These are phyloP conservation scores for Plectropomus leopardus DNA, from an alignment of 2,113 vertebrate species.

Conservation along the genomic window DNA sequence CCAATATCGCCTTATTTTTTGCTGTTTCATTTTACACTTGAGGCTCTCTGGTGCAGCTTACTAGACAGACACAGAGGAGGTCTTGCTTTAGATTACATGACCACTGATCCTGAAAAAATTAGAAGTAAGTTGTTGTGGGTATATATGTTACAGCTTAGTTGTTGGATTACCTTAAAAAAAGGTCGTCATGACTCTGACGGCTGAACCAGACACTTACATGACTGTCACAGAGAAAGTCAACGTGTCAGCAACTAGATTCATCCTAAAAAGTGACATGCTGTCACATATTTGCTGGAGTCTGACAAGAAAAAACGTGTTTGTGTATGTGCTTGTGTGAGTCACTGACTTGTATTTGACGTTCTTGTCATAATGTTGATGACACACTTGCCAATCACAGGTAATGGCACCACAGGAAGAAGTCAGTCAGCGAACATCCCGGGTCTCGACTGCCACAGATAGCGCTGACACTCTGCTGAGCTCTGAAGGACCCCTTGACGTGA, in stretches of 20 bases:
- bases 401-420: constrained; percentile 24
- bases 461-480: constrained; percentile 21
- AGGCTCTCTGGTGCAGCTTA: not conserved
- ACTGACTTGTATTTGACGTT: constrained; percentile 5
- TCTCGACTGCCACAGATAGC: constrained; percentile 12
- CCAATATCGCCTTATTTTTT: not conserved
- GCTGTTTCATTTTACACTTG: not conserved
- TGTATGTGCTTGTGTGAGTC: not conserved
- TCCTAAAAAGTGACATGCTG: constrained; percentile 10
- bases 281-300: not conserved
- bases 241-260: constrained; percentile 4
- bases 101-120: not conserved
- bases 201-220: not conserved
- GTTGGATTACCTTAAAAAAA: not conserved
- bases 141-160: not conserved
- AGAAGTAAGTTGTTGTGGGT: no score
- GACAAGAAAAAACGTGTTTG: not conserved
- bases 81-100: not conserved
- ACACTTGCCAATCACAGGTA: constrained; percentile 40
- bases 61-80: not conserved
- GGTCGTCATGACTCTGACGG: not conserved
- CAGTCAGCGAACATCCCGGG: constrained; percentile 28
- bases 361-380: constrained; percentile 27
- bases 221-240: constrained; percentile 2
- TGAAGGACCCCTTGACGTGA: constrained; percentile 18